A percentile compares a stretch with the other conserved stretches of the same genome.
Evolutionary conservation across 2,888 invertebrate species (phyloP).

Genomic region (Drosophila paramelanica): DNA sequence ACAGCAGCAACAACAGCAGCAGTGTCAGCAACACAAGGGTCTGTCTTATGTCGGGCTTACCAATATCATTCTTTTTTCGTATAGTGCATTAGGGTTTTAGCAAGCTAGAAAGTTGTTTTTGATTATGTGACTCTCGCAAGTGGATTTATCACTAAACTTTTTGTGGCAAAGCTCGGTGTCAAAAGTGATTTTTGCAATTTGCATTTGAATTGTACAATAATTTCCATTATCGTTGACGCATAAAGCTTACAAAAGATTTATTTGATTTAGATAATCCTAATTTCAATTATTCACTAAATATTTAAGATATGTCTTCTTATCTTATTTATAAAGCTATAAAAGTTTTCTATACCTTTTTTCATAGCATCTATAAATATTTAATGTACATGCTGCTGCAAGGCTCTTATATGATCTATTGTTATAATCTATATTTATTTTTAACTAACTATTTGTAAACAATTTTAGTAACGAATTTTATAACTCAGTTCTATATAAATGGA

Average conservation of each 20-base stretch:
- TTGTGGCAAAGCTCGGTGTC: slow-evolving; percentile 54
- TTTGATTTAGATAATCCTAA: slow-evolving; percentile 5
- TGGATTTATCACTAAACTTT: slow-evolving; percentile 71
- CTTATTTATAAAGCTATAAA: too few species aligned
- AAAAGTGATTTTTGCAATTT: slow-evolving; percentile 61
- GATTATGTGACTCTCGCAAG: slow-evolving; percentile 67
- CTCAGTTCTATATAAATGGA: too few species aligned
- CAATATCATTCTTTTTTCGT: slow-evolving; percentile 55
- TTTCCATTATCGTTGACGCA: slow-evolving; percentile 17
- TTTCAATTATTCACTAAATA: too few species aligned
- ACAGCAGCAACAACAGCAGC: slow-evolving; percentile 6
- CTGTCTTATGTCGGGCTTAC: slow-evolving; percentile 48
- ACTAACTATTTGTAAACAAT: too few species aligned
- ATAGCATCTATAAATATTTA: too few species aligned
- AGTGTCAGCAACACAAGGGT: slow-evolving; percentile 25
- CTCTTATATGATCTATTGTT: too few species aligned
- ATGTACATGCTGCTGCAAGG: too few species aligned
- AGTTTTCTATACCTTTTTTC: too few species aligned
- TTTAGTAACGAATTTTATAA: too few species aligned
- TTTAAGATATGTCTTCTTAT: too few species aligned
- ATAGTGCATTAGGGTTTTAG: slow-evolving; percentile 54
- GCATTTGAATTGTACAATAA: slow-evolving; percentile 42
- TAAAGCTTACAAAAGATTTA: slow-evolving; percentile 3
- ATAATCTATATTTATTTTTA: too few species aligned
- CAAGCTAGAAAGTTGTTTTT: slow-evolving; percentile 68